These are phyloP conservation scores for Tubulanus polymorphus DNA, from an alignment of 2,888 invertebrate species.

Conservation along the genomic window DNA sequence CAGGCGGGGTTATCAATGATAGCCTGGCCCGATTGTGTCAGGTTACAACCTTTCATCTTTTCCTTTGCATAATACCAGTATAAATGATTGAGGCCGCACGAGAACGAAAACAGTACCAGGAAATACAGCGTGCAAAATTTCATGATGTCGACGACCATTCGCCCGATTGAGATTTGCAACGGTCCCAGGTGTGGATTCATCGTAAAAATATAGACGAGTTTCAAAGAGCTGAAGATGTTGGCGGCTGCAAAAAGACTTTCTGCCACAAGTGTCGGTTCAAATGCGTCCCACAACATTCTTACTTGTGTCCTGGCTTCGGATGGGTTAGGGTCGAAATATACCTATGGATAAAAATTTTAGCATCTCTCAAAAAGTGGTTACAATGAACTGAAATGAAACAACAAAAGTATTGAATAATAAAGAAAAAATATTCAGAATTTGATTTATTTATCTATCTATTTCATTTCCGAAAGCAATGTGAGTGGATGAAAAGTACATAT, in stretches of 20 bases:
- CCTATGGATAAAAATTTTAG: too few species aligned
- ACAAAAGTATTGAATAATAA: too few species aligned
- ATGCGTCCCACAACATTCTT: constrained; percentile 99
- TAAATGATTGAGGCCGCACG: constrained; percentile 82
- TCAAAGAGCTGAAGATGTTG: constrained; percentile 90
- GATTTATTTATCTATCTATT: too few species aligned
- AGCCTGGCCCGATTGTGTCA: not conserved
- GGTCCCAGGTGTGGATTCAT: constrained; percentile 91
- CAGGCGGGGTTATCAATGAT: not conserved
- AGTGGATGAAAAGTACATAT: too few species aligned
- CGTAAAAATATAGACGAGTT: constrained; percentile 86
- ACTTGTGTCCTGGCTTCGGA: too few species aligned
- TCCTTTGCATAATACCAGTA: constrained; percentile 78
- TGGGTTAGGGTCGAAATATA: too few species aligned
- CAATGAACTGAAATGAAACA: too few species aligned
- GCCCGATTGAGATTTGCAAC: constrained; percentile 82
- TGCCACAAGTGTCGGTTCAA: constrained; percentile 92
- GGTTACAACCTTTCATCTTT: too few species aligned
- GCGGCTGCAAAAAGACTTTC: constrained; percentile 86
- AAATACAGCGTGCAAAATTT: constrained; percentile 89
- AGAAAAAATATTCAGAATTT: too few species aligned
- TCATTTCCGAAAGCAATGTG: too few species aligned
- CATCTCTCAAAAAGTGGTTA: too few species aligned
- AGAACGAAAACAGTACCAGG: constrained; percentile 75
- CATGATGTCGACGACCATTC: constrained; percentile 74